Percentiles rank a stretch among this genome's conserved stretches.
These are phyloP conservation scores for Spodoptera littoralis DNA, from an alignment of 2,888 invertebrate species.

Conservation along the genomic window DNA sequence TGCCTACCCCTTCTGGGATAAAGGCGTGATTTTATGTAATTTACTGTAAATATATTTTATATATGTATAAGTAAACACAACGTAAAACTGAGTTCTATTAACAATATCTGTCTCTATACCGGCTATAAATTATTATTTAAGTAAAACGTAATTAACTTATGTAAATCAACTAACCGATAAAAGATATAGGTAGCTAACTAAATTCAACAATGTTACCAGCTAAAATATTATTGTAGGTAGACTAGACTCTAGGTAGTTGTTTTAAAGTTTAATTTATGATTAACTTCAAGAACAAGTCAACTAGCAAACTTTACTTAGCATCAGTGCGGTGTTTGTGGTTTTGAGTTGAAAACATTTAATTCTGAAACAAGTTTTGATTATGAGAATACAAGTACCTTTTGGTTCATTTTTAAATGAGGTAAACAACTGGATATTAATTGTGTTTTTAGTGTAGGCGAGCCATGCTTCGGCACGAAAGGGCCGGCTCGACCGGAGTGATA, in stretches of 20 bases:
- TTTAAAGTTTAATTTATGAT: constrained; percentile 8
- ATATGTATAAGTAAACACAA: neutral
- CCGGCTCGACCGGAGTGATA: too few species aligned
- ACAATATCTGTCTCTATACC: neutral
- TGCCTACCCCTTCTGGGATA: too few species aligned
- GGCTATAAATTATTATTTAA: constrained; percentile 3
- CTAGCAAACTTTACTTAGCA: neutral
- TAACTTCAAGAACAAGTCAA: neutral
- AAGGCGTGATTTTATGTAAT: too few species aligned
- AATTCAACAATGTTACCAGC: neutral
- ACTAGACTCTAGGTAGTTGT: neutral
- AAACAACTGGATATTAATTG: too few species aligned
- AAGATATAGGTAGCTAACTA: too few species aligned
- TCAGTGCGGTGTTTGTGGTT: neutral
- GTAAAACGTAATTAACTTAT: constrained; percentile 17
- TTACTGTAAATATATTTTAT: neutral
- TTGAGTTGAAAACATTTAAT: too few species aligned
- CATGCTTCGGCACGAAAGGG: too few species aligned
- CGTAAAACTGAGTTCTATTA: neutral
- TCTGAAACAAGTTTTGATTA: too few species aligned
- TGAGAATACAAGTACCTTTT: too few species aligned
- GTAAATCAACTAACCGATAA: constrained; percentile 12
- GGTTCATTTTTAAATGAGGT: too few species aligned
- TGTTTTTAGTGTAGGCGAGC: too few species aligned
- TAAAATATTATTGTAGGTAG: constrained; percentile 12